Percentiles rank a stretch among this genome's conserved stretches.
These are phyloP conservation scores for Lutraria rhynchaena DNA, from an alignment of 1,140 invertebrate species.

Conservation along the genomic window DNA sequence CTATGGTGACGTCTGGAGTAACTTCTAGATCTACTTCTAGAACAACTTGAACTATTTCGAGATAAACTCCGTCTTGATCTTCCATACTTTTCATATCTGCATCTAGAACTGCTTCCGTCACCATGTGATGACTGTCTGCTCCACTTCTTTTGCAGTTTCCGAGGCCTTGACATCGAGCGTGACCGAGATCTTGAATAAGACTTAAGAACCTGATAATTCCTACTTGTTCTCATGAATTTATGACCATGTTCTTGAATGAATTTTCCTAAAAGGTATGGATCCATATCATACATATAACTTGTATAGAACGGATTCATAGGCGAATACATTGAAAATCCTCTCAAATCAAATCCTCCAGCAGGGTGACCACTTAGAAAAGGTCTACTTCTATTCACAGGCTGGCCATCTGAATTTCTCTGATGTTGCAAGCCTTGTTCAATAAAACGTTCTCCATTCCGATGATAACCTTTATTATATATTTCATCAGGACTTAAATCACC, in stretches of 20 bases:
- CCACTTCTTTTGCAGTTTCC: constrained; percentile 21
- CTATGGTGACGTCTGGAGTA: not conserved
- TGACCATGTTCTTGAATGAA: constrained; percentile 41
- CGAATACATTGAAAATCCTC: constrained; percentile 29
- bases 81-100: not conserved
- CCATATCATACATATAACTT: constrained; percentile 30
- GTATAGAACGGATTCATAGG: constrained; percentile 47
- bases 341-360: constrained; percentile 35
- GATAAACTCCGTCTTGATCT: constrained; percentile 26
- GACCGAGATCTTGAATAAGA: constrained; percentile 22
- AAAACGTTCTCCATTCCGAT: not conserved
- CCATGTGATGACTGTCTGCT: constrained; percentile 30
- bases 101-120: constrained; percentile 37
- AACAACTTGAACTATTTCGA: constrained; percentile 33
- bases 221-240: constrained; percentile 2
- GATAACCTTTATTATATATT: not conserved
- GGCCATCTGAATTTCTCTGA: constrained; percentile 28
- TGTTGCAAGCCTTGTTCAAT: not conserved
- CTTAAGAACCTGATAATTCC: not conserved
- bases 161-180: constrained; percentile 5
- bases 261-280: constrained; percentile 23
- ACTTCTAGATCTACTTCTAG: constrained; percentile 24
- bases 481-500: not conserved
- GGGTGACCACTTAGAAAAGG: constrained; percentile 21
- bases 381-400: constrained; percentile 22